Evolutionary conservation across 2,797 vertebrate genomes (phyloP).

Genomic region (Salarias fasciatus): DNA sequence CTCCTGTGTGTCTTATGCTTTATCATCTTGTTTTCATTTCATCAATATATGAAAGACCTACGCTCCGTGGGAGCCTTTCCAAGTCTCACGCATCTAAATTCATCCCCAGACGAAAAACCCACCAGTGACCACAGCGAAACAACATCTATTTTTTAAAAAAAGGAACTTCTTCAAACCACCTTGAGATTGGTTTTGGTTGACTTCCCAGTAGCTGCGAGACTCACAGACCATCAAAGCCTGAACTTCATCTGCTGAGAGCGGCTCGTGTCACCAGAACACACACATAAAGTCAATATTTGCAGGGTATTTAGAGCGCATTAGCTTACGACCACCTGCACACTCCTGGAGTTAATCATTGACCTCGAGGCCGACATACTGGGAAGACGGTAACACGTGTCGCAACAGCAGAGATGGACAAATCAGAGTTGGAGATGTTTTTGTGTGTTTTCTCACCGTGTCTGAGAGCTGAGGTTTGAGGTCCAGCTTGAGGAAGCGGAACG

Average conservation of each 20-base stretch:
- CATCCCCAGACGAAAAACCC: not conserved
- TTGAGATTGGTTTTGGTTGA: conserved; percentile 6
- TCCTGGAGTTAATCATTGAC: conserved; percentile 53
- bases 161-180: conserved; percentile 16
- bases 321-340: not conserved
- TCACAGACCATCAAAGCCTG: not conserved
- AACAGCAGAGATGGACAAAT: conserved; percentile 31
- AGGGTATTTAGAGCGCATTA: conserved; percentile 8
- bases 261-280: conserved; percentile 7
- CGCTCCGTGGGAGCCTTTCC: too few species aligned
- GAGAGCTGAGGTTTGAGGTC: conserved; percentile 93
- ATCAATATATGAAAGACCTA: too few species aligned
- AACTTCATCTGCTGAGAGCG: conserved; percentile 6
- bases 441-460: conserved; percentile 86
- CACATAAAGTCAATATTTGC: conserved; percentile 69
- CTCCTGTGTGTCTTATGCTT: too few species aligned
- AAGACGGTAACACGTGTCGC: conserved; percentile 19
- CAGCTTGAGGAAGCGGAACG: conserved; percentile 94
- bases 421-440: conserved; percentile 2
- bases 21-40: too few species aligned
- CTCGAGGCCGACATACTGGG: not conserved
- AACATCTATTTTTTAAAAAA: conserved; percentile 19
- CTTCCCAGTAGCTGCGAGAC: not conserved
- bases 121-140: conserved; percentile 2
- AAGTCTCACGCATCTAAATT: too few species aligned